Evolutionary conservation across 2,888 invertebrate species (phyloP).

Genomic region (Cheiracanthium punctorium): DNA sequence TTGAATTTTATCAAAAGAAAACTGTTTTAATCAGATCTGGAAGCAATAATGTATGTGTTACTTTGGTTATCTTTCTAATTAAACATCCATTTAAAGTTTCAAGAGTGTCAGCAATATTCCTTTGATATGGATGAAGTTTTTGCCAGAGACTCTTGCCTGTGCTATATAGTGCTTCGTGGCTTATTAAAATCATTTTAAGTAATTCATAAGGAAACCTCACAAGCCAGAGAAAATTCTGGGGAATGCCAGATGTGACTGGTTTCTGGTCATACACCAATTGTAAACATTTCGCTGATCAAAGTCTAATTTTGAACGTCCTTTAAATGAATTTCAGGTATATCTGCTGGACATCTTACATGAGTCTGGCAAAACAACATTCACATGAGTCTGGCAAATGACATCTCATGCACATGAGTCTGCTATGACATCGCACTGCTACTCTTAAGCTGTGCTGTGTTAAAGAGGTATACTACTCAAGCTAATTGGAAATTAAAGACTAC

Average conservation of each 20-base stretch:
- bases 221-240: slow-evolving; percentile 4
- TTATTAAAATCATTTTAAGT: slow-evolving; percentile 23
- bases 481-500: slow-evolving; percentile 53
- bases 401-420: slow-evolving; percentile 67
- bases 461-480: slow-evolving; percentile 67
- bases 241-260: slow-evolving; percentile 64
- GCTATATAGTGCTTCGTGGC: slow-evolving; percentile 65
- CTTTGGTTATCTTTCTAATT: no score
- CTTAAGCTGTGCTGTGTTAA: slow-evolving; percentile 64
- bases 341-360: slow-evolving; percentile 67
- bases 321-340: slow-evolving; percentile 68
- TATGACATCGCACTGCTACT: slow-evolving; percentile 67
- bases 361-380: slow-evolving; percentile 63
- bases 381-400: slow-evolving; percentile 61
- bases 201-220: slow-evolving; percentile 18
- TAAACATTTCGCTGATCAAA: slow-evolving; percentile 55
- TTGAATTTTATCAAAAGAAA: no score
- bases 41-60: no score
- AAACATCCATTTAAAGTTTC: no score
- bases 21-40: no score
- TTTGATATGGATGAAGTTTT: no score
- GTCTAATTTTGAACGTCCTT: slow-evolving; percentile 66
- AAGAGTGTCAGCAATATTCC: no score
- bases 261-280: slow-evolving; percentile 68
- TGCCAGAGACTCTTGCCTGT: slow-evolving; percentile 62